Evolutionary conservation across 2,113 vertebrate genomes (phyloP).

Genomic region (Melierax canorus): DNA sequence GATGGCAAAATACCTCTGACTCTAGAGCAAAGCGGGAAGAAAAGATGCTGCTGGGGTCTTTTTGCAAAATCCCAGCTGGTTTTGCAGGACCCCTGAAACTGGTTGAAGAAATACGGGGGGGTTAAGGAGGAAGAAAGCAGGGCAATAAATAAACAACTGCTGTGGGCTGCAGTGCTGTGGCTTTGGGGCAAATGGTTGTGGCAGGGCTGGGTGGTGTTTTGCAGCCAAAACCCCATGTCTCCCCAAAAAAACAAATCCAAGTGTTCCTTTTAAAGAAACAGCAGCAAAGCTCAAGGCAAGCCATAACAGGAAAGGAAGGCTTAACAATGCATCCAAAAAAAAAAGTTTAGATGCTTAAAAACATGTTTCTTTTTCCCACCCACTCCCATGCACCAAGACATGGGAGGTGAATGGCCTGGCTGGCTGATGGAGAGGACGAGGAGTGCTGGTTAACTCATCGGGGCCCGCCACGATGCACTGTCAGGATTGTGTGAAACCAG

Average conservation of each 20-base stretch:
- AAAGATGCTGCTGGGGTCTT: background rate
- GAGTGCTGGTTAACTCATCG: rapidly evolving
- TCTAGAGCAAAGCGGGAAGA: rapidly evolving
- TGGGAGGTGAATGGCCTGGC: background rate
- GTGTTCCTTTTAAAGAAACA: rapidly evolving
- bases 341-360: background rate
- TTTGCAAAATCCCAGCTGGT: background rate
- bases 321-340: background rate
- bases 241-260: background rate
- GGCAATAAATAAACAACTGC: background rate
- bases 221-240: background rate
- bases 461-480: too few relatives aligned
- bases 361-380: background rate
- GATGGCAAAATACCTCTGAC: rapidly evolving
- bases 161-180: background rate
- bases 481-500: background rate
- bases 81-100: background rate
- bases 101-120: too few relatives aligned
- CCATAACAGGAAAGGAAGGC: background rate
- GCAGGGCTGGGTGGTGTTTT: background rate
- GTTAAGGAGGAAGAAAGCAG: background rate
- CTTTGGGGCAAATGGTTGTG: rapidly evolving
- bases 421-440: background rate
- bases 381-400: rapidly evolving
- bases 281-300: background rate